Evolutionary conservation across 2,888 invertebrate genomes (phyloP).

Genomic region (Drosophila flavopinicola): DNA sequence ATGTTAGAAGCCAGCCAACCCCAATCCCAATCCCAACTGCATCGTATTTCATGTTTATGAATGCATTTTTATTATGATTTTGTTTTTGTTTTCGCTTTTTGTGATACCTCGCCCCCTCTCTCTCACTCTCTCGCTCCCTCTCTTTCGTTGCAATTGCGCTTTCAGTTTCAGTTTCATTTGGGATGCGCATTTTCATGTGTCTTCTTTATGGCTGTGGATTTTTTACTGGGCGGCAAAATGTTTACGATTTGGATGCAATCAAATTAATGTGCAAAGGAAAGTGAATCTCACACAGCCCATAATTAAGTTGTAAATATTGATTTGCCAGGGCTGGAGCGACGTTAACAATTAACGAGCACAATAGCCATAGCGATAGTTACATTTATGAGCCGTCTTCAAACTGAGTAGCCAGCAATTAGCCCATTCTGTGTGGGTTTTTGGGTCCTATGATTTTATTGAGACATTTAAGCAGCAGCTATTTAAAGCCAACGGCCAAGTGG

Average conservation of each 20-base stretch:
- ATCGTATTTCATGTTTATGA: constrained; percentile 80
- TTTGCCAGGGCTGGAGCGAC: constrained; percentile 37
- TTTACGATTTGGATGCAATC: constrained; percentile 44
- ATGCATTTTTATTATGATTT: constrained; percentile 74
- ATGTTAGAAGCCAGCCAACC: constrained; percentile 26
- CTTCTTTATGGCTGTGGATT: constrained; percentile 60
- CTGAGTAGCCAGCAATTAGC: constrained; percentile 29
- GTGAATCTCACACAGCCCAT: constrained; percentile 43
- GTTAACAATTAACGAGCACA: constrained; percentile 39
- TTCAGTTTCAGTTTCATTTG: constrained; percentile 40
- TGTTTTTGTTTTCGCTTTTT: constrained; percentile 6
- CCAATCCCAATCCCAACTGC: constrained; percentile 36
- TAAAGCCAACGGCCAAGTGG: constrained; percentile 35
- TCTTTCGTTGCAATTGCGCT: constrained; percentile 14
- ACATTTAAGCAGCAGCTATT: constrained; percentile 44
- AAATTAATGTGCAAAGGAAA: constrained; percentile 13
- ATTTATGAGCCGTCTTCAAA: constrained; percentile 42
- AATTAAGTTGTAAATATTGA: constrained; percentile 73
- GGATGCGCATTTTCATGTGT: constrained; percentile 50
- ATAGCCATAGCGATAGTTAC: constrained; percentile 14
- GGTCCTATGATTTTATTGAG: constrained; percentile 51
- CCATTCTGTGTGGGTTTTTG: constrained; percentile 6
- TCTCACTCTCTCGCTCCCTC: background rate
- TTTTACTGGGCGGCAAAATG: constrained; percentile 38
- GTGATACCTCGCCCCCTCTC: background rate